A percentile compares a stretch with the other conserved stretches of the same genome.
Conservation (phyloP, 1,140 invertebrate genomes). For the Wiebesia pumilae region DNA sequence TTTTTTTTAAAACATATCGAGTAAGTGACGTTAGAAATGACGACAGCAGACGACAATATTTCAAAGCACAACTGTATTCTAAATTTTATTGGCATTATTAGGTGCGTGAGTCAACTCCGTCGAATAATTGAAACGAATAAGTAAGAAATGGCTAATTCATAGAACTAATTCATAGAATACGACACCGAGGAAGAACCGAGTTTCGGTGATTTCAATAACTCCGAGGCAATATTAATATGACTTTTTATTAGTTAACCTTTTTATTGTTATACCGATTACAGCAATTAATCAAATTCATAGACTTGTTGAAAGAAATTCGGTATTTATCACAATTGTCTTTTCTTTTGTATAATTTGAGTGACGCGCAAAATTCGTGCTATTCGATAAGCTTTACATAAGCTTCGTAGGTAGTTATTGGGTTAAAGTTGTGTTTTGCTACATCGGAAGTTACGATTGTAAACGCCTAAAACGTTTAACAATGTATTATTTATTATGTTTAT, state of each 20-base stretch:
- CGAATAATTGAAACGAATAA: neutral
- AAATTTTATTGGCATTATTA: neutral
- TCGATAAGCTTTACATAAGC: conserved; percentile 9
- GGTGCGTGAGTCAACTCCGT: neutral
- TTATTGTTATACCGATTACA: no score
- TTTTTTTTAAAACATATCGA: neutral
- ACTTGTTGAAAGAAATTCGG: neutral
- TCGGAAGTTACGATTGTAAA: neutral
- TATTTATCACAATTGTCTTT: neutral
- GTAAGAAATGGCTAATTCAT: neutral
- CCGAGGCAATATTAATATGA: neutral
- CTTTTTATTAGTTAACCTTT: neutral
- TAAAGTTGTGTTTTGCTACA: neutral
- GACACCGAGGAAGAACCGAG: neutral
- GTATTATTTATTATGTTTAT: neutral
- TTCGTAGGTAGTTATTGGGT: neutral
- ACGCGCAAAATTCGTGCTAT: neutral
- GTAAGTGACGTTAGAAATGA: neutral
- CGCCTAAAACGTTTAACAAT: neutral
- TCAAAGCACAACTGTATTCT: neutral
- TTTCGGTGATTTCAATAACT: neutral
- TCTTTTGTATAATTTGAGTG: neutral
- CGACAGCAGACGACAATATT: neutral
- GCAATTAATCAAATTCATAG: neutral
- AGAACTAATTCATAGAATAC: neutral